These are phyloP conservation scores for Nannobrachium achirus DNA, from an alignment of 2,113 vertebrate genomes.

Conservation along the genomic window DNA sequence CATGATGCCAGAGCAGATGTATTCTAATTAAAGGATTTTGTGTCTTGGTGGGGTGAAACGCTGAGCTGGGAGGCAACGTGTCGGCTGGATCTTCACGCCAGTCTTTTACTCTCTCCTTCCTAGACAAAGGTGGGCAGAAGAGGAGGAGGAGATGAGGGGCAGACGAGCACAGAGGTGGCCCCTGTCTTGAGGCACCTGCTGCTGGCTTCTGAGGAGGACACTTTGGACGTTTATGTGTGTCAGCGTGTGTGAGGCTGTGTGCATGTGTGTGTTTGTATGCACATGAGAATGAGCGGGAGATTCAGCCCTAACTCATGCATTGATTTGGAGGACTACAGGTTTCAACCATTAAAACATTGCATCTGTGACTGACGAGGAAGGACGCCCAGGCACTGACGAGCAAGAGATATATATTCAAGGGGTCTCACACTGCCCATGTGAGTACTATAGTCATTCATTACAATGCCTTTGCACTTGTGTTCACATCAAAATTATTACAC, in stretches of 20 bases:
- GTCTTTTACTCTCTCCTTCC: constrained; percentile 36
- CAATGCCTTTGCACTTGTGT: constrained; percentile 7
- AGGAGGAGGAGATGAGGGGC: constrained; percentile 44
- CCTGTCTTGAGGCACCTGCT: constrained; percentile 78
- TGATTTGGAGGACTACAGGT: constrained; percentile 30
- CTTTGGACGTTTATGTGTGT: constrained; percentile 40
- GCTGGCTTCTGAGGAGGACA: constrained; percentile 65
- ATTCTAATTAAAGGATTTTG: constrained; percentile 61
- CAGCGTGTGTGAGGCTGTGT: not conserved
- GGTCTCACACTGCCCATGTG: constrained; percentile 58
- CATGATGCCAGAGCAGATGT: constrained; percentile 60
- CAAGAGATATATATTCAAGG: constrained; percentile 26
- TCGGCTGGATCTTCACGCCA: constrained; percentile 56
- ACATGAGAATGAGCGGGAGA: constrained; percentile 29
- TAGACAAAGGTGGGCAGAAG: constrained; percentile 65
- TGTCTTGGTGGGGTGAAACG: constrained; percentile 46
- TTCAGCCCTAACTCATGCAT: constrained; percentile 38
- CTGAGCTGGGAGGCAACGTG: constrained; percentile 42
- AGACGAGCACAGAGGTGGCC: constrained; percentile 64
- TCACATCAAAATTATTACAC: not conserved
- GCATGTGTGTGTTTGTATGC: no score
- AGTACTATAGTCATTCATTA: constrained; percentile 48
- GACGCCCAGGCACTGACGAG: constrained; percentile 21
- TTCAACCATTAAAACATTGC: constrained; percentile 29
- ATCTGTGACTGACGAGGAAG: constrained; percentile 42